Evolutionary conservation across 2,797 vertebrate species (phyloP).

Genomic region (Pampus argenteus): DNA sequence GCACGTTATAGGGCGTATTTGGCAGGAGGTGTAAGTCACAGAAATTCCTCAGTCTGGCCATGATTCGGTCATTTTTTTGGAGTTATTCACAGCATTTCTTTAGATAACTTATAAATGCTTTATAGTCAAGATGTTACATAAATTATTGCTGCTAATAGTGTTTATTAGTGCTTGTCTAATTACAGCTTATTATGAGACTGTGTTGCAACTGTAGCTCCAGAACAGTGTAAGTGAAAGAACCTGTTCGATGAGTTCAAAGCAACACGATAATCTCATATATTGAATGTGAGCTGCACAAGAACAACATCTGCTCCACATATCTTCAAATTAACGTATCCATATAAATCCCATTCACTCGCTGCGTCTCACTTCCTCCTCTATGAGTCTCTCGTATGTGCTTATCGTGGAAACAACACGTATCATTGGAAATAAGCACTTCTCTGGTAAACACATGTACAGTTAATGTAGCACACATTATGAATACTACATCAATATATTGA

Average conservation of each 20-base stretch:
- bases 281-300: slow-evolving; percentile 20
- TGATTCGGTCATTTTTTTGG: slow-evolving; percentile 41
- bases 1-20: slow-evolving; percentile 51
- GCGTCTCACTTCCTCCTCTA: slow-evolving; percentile 33
- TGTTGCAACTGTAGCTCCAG: neutral
- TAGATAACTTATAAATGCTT: slow-evolving; percentile 30
- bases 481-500: no score
- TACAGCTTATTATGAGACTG: slow-evolving; percentile 48
- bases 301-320: slow-evolving; percentile 19
- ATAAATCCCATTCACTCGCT: slow-evolving; percentile 26
- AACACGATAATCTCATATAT: slow-evolving; percentile 9
- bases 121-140: slow-evolving; percentile 47
- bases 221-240: slow-evolving; percentile 11
- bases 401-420: slow-evolving; percentile 23
- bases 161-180: slow-evolving; percentile 57
- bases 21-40: slow-evolving; percentile 46
- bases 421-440: slow-evolving; percentile 1
- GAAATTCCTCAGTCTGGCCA: slow-evolving; percentile 20
- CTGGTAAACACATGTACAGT: slow-evolving; percentile 17
- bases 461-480: no score
- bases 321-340: slow-evolving; percentile 33
- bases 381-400: slow-evolving; percentile 18
- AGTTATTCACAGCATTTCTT: slow-evolving; percentile 27
- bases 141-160: slow-evolving; percentile 35
- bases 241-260: neutral